These are phyloP conservation scores for Marmota flaviventris DNA, from an alignment of 2,113 vertebrate species.

Conservation along the genomic window DNA sequence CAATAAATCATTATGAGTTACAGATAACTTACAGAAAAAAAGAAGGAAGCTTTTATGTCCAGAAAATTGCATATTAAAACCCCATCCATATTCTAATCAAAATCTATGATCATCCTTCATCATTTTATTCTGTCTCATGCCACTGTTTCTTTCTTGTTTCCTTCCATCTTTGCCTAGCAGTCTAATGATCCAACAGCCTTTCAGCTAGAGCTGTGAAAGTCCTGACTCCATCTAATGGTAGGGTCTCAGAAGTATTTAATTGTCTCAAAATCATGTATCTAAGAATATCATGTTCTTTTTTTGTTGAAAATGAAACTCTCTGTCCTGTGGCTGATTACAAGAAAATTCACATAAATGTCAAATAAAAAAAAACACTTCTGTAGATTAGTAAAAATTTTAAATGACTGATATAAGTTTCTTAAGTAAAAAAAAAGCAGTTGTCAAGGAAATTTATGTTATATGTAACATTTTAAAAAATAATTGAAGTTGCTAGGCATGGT, in stretches of 20 bases:
- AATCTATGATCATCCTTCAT: not conserved
- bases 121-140: not conserved
- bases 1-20: not conserved
- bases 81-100: not conserved
- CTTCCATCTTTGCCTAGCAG: not conserved
- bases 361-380: not conserved
- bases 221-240: not conserved
- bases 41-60: not conserved
- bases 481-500: no score
- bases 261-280: not conserved
- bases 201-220: not conserved
- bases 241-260: not conserved
- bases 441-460: not conserved
- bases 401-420: not conserved
- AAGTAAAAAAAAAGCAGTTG: not conserved
- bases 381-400: not conserved
- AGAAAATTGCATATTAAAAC: not conserved
- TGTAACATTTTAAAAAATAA: not conserved
- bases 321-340: rapidly evolving
- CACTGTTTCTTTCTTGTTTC: not conserved
- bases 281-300: not conserved
- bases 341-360: not conserved
- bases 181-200: not conserved
- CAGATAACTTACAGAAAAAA: not conserved
- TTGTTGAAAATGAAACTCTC: not conserved